phyloP scores from a whole-genome alignment of 1,140 invertebrate species.

The Ctenoplectra terminalis region DNA sequence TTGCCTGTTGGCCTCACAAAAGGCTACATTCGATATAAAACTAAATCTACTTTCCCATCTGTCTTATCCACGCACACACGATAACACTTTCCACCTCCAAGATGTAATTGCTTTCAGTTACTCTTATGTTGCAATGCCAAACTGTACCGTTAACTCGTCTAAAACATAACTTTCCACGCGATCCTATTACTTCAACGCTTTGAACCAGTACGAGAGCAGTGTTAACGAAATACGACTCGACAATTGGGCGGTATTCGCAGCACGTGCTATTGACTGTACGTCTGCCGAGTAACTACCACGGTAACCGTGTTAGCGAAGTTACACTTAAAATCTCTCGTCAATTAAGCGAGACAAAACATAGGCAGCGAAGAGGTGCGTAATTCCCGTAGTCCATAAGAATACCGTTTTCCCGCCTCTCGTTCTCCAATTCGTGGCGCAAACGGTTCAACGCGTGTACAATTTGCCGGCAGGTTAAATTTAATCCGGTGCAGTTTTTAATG shows the following conservation, averaged over 20 bases:
- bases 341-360: neutral
- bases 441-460: constrained; percentile 21
- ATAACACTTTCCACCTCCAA: neutral
- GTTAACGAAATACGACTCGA: neutral
- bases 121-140: neutral
- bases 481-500: constrained; percentile 39
- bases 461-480: constrained; percentile 28
- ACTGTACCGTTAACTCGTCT: neutral
- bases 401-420: neutral
- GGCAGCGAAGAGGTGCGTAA: neutral
- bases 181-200: neutral
- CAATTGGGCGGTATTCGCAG: constrained; percentile 9
- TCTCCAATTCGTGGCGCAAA: neutral
- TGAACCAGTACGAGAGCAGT: too few relatives aligned
- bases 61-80: too few relatives aligned
- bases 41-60: too few relatives aligned
- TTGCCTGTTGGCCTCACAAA: too few relatives aligned
- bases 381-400: neutral
- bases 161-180: neutral
- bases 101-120: neutral
- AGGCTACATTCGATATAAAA: too few relatives aligned
- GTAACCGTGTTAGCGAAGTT: constrained; percentile 2
- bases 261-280: constrained; percentile 21
- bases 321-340: constrained; percentile 10
- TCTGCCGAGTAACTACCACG: neutral